A percentile compares a stretch with the other conserved stretches of the same genome.
These are phyloP conservation scores for Argyresthia goedartella DNA, from an alignment of 2,888 invertebrate species.

Conservation along the genomic window DNA sequence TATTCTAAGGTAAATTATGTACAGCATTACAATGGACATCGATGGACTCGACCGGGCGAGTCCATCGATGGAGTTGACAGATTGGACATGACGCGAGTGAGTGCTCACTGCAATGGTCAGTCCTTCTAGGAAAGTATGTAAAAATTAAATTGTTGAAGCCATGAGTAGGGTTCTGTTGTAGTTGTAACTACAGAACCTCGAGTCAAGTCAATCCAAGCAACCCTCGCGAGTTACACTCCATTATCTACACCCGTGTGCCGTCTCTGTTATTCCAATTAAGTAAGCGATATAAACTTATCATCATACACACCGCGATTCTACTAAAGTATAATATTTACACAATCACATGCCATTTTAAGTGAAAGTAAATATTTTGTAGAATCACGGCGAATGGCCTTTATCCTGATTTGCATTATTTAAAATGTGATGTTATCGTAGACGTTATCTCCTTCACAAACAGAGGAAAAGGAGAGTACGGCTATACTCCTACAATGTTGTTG, in stretches of 20 bases:
- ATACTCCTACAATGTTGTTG: no score
- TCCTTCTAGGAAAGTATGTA: conserved; percentile 31
- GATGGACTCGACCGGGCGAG: conserved; percentile 29
- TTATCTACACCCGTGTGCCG: conserved; percentile 21
- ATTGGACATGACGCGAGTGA: conserved; percentile 58
- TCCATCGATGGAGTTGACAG: conserved; percentile 36
- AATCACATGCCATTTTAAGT: neutral
- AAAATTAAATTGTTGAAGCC: conserved; percentile 29
- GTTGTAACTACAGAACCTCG: conserved; percentile 1
- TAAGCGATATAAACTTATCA: conserved; percentile 63
- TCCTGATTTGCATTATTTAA: no score
- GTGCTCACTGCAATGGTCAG: conserved; percentile 47
- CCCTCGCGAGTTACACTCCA: neutral
- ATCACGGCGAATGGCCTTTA: no score
- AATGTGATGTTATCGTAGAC: no score
- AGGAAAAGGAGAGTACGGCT: no score
- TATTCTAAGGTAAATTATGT: conserved; percentile 65
- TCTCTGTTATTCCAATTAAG: conserved; percentile 28
- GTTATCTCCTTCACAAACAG: no score
- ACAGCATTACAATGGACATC: conserved; percentile 53
- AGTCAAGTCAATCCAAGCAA: neutral
- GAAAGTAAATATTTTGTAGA: no score
- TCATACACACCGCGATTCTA: conserved; percentile 28
- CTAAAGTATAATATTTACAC: no score
- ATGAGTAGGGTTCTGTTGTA: conserved; percentile 23